phyloP scores from a whole-genome alignment of 2,113 vertebrate species.

The Chlorodrepanis virens region DNA sequence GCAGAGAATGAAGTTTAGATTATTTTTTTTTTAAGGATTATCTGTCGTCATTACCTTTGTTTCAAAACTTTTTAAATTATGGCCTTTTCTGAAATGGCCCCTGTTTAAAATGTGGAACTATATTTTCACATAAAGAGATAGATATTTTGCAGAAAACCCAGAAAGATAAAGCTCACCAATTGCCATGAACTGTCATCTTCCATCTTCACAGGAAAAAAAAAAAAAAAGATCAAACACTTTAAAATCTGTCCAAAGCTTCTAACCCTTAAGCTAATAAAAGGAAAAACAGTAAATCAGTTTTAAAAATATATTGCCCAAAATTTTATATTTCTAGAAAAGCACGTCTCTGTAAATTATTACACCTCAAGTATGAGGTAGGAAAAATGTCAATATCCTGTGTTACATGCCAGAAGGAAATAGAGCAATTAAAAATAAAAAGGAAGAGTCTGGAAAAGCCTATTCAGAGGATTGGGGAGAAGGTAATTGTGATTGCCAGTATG shows the following conservation, averaged over 20 bases:
- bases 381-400: not conserved
- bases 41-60: not conserved
- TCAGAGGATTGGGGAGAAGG: not conserved
- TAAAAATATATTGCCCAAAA: not conserved
- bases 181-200: slow-evolving; percentile 3
- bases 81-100: not conserved
- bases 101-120: not conserved
- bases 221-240: slow-evolving; percentile 18
- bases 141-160: not conserved
- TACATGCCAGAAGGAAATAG: not conserved
- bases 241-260: slow-evolving; percentile 27
- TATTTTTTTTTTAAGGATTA: not conserved
- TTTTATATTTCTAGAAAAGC: not conserved
- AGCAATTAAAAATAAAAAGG: not conserved
- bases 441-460: not conserved
- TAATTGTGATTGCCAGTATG: not conserved
- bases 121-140: not conserved
- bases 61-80: not conserved
- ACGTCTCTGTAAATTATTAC: not conserved
- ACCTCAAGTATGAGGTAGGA: not conserved
- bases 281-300: slow-evolving; percentile 32
- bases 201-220: not conserved
- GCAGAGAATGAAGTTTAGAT: not conserved
- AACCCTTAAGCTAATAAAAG: slow-evolving; percentile 36
- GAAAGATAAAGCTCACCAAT: slow-evolving; percentile 25